Base-by-base conservation (phyloP, 2,797 vertebrate species). In the Hybognathus amarus region DNA sequence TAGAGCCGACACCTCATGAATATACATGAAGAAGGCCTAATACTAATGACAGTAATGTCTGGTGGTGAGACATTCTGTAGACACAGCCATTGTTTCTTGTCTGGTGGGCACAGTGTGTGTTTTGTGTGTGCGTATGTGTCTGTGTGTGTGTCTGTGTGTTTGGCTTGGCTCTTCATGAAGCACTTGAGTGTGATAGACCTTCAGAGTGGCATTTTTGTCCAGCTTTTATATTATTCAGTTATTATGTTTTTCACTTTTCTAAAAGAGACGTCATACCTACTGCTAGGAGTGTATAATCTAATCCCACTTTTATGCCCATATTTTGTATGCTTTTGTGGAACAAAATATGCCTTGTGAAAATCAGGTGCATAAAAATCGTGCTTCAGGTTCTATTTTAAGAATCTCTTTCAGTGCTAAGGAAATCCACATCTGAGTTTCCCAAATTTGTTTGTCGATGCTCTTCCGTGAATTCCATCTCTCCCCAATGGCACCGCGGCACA, bases 21-120 rank as follows among this genome's bases (percentile, higher is more conserved):
- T 94, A 93, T 82, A 86, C 91, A 93, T 91, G 87, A 77, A 27
- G 87, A 77, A 27, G 92, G 93, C 91, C 87, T 89, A 92, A 93
- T 90, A 71, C 74, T 1, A 87, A 88, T 79, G 74, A 82, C 87
- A 79, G 86, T 87, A 80, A 87, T 77, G 84, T 86, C 83, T 88
- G 78, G 69, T 74, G 40, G 80, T 83, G 83, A 88, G 85, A 84
- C 81, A 80, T 30, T 18, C 70, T 63, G 84, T 87, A 89, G n/a
- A 83, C 83, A 80, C 87, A 89, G 90, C 86, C 91, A 90, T 86
- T 85, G 90, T 81, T 88, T 87, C 84, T 85, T 91, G 90, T 89
- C 89, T 90, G 87, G 63, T 70, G 40, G 87, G 89, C 38, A 75
- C 89, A 85, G 87, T 86, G 88, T 83, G 85, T 89, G 85, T n/a